phyloP scores from a whole-genome alignment of 2,888 invertebrate genomes.

The Escarpia spicata region DNA sequence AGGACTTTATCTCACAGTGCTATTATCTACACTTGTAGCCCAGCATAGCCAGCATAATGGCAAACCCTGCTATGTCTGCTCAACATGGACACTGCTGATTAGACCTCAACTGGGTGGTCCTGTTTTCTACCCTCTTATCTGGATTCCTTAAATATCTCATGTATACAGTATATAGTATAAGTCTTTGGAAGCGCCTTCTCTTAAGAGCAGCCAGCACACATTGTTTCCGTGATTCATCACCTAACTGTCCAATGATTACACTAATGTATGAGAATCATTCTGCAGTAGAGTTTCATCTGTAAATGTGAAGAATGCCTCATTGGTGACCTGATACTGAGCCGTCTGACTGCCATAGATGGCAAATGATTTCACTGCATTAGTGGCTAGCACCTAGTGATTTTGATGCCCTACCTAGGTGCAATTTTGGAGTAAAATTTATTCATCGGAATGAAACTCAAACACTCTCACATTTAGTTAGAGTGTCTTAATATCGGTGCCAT shows the following conservation, averaged over 20 bases:
- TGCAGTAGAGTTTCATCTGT: too few relatives aligned
- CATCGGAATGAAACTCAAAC: too few relatives aligned
- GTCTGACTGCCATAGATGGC: too few relatives aligned
- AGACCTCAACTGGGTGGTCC: background rate
- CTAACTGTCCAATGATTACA: background rate
- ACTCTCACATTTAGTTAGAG: too few relatives aligned
- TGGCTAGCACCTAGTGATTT: too few relatives aligned
- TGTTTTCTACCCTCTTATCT: background rate
- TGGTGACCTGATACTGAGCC: too few relatives aligned
- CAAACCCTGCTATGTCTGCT: background rate
- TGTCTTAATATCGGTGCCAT: too few relatives aligned
- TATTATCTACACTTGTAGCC: background rate
- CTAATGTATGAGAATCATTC: too few relatives aligned
- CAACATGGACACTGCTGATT: background rate
- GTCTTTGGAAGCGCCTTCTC: background rate
- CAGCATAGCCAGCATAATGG: background rate
- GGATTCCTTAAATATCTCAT: slow-evolving; percentile 12
- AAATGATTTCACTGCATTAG: too few relatives aligned
- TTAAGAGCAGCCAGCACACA: background rate
- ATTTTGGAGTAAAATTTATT: too few relatives aligned
- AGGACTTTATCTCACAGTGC: background rate
- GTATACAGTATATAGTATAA: background rate
- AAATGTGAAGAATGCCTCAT: too few relatives aligned
- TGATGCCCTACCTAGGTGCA: too few relatives aligned
- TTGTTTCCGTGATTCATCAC: background rate